phyloP scores from a whole-genome alignment of 1,140 invertebrate species.

The Bombus waltoni region DNA sequence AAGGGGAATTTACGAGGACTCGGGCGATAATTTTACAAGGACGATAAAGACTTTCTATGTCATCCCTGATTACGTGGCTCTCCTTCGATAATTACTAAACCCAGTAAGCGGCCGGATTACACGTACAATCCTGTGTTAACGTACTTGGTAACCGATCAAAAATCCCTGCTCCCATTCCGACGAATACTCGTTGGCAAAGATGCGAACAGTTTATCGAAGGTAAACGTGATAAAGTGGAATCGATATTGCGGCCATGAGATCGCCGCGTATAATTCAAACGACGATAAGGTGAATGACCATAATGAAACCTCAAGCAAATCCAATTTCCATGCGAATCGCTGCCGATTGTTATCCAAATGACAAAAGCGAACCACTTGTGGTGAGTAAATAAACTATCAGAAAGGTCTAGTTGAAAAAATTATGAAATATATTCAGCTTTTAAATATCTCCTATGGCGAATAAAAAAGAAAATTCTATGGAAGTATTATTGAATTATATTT shows the following conservation, averaged over 20 bases:
- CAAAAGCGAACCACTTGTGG: no score
- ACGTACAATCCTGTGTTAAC: constrained; percentile 31
- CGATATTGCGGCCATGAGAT: constrained; percentile 7
- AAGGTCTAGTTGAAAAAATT: background rate
- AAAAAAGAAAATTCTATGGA: no score
- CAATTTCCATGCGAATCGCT: constrained; percentile 4
- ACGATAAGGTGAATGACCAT: constrained; percentile 5
- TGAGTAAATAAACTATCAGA: background rate
- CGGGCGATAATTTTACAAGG: background rate
- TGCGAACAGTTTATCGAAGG: constrained; percentile 11
- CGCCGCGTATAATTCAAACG: constrained; percentile 19
- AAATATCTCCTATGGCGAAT: no score
- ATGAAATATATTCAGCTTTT: no score
- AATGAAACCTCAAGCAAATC: constrained; percentile 23
- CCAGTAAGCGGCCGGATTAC: constrained; percentile 60
- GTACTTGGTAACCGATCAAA: constrained; percentile 33
- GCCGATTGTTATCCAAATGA: background rate
- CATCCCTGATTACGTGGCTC: background rate
- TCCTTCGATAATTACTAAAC: constrained; percentile 64
- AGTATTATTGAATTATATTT: no score
- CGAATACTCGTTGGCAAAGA: constrained; percentile 5
- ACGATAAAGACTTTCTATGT: background rate
- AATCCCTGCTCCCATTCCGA: background rate
- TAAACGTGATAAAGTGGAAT: constrained; percentile 21
- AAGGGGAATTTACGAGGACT: background rate